Evolutionary conservation across 2,888 invertebrate genomes (phyloP), one percentile per base, ranked within the genome.

Genomic region (Drosophila austrosaltans): DNA sequence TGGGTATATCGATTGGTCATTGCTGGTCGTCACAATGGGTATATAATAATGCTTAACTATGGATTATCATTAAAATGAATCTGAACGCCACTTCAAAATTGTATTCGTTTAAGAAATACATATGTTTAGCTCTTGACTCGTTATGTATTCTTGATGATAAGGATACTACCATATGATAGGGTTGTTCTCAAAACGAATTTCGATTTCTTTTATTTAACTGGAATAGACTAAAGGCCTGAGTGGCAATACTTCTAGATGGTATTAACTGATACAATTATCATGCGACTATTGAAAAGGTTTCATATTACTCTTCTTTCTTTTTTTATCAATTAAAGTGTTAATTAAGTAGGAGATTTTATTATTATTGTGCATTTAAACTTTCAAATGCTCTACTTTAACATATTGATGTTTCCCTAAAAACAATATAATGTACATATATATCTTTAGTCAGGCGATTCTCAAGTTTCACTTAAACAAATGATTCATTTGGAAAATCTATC

Each of bases 41-140:
- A 48, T 20, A 40, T 68, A 58, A 40, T 68, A 58, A 69, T 69
- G 30, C 44, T 28, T 36, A 65, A 72, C 66, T 72, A 48, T 30
- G 72, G 16, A 16, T 20, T 62, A 72, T 72, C 72, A 30, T 10
- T 32, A 7, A 3, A 10, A 53, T n/a, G 16, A 40, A 72, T 72
- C 73, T 12, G 42, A 72, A 72, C 72, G 72, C 72, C 72, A 72
- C 66, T 66, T 72, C 66, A 72, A 60, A 54, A 22, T 36, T 28
- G n/a, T 66, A 72, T 61, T 61, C 28, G 64, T 53, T 44, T 42
- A 20, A 60, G 10, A 54, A 72, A 42, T 72, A 72, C 73, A 72
- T 58, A 36, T 66, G 73, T 42, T 65, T 57, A 32, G 56, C 22
- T 56, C 48, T 72, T 72, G 40, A 42, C 56, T 42, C 59, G 22